phyloP scores from a whole-genome alignment of 2,888 invertebrate species.

The Phyto melanocephala region DNA sequence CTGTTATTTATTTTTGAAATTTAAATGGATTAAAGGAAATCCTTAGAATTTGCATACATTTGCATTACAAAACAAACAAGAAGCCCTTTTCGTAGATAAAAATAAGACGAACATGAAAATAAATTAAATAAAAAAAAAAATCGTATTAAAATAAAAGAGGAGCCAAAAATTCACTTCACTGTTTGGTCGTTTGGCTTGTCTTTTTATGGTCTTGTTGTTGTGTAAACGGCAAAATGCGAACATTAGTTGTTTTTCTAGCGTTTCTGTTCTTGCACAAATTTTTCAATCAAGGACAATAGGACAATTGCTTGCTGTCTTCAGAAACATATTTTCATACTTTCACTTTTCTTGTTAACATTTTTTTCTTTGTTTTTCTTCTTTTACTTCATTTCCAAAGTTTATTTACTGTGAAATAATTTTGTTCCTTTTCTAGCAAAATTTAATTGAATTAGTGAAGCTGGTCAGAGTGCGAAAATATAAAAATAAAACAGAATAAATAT shows the following conservation, averaged over 20 bases:
- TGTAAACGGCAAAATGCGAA: background rate
- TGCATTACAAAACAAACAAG: constrained; percentile 39
- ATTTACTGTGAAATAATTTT: background rate
- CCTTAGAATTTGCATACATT: constrained; percentile 49
- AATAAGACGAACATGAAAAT: background rate
- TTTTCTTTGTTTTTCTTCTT: background rate
- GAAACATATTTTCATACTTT: background rate
- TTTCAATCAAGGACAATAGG: background rate
- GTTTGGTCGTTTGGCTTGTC: background rate
- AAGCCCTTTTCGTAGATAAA: background rate
- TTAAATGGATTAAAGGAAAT: constrained; percentile 47
- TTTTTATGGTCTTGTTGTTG: background rate
- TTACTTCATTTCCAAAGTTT: background rate
- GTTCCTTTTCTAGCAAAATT: background rate
- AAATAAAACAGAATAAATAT: background rate
- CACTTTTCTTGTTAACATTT: background rate
- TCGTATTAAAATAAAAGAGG: background rate
- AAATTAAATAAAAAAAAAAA: background rate
- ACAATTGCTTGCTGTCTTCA: background rate
- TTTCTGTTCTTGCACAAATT: background rate
- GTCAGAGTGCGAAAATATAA: background rate
- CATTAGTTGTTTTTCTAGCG: background rate
- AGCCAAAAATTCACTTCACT: constrained; percentile 5
- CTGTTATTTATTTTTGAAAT: constrained; percentile 17
- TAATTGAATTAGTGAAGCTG: background rate